Base-by-base conservation (phyloP, 2,888 invertebrate genomes). In the Dichetophora obliterata region DNA sequence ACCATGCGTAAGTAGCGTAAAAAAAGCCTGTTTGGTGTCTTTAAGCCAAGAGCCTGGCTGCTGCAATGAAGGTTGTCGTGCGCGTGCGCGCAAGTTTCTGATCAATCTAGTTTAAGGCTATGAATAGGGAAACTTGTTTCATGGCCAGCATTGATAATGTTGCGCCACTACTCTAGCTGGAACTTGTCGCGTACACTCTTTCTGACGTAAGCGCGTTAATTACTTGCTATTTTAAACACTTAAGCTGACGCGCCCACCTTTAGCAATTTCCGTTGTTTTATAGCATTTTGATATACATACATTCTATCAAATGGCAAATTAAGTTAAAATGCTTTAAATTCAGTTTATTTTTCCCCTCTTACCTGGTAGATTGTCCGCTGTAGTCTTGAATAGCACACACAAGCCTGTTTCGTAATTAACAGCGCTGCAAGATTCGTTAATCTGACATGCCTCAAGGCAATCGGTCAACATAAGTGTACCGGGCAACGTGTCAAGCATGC, bases 321-420 rank as follows among this genome's bases (percentile, higher is more conserved):
- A 22, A 54, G n/a, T 22, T 22, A 54, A 54, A 22, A 8, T 22
- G 19, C 22, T 54, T 54, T 19, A 54, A 54, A 22, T 43, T 11
- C 43, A 43, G 1, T 43, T 43, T 34, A 22, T 50, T 75, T 22
- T 65, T 31, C 19, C 61, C 27, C 82, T 84, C 86, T 93, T 91
- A 96, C 96, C 96, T 91, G 96, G 96, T 88, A 95, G 91, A 90
- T 94, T 94, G 90, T 96, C 96, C 84, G 96, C 95, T 89, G 96
- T 95, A 75, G 96, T 95, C 88, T 95, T 94, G 92, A 97, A 96
- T 82, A 97, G 93, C 83, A 97, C 96, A 91, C 97, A 97, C 76
- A 97, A 93, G 82, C 97, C 97, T 80, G 97, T 97, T 91, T 97
- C 97, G 91, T 96, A 97, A 92, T 97, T 97, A 91, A 97, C 95